Evolutionary conservation across 1,140 invertebrate species (phyloP).

Genomic region (Drosophila serrata): DNA sequence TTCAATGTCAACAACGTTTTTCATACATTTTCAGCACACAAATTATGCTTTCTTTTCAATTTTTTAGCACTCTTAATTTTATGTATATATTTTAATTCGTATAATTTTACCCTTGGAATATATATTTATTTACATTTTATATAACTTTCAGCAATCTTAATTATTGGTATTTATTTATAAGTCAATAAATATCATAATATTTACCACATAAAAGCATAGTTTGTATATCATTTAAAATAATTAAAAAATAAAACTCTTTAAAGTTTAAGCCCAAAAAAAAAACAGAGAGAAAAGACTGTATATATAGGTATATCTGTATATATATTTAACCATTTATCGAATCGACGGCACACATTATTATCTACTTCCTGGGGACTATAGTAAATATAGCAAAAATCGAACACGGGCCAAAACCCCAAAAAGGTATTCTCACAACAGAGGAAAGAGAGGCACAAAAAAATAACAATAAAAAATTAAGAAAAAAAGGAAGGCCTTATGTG

Average conservation of each 20-base stretch:
- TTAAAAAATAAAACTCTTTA: background rate
- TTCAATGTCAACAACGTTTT: conserved; percentile 51
- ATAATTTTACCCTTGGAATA: background rate
- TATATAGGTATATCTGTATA: background rate
- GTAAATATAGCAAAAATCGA: conserved; percentile 18
- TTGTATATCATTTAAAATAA: background rate
- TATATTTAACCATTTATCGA: conserved; percentile 37
- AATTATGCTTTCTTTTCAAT: conserved; percentile 10
- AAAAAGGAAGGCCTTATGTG: conserved; percentile 3
- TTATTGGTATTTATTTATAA: too few relatives aligned
- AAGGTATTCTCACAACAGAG: conserved; percentile 13
- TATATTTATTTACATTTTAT: background rate
- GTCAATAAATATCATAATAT: background rate
- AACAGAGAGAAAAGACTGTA: background rate
- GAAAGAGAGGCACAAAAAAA: conserved; percentile 1
- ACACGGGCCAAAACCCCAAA: conserved; percentile 10
- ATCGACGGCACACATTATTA: conserved; percentile 22
- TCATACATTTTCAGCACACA: conserved; percentile 34
- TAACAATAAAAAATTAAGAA: background rate
- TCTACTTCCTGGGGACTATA: conserved; percentile 37
- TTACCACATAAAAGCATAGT: background rate
- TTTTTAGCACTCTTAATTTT: conserved; percentile 3
- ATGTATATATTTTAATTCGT: background rate
- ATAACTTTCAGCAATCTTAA: background rate
- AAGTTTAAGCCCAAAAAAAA: background rate